Evolutionary conservation across 2,888 invertebrate genomes (phyloP).

Genomic region (Oxyscelio sp.): DNA sequence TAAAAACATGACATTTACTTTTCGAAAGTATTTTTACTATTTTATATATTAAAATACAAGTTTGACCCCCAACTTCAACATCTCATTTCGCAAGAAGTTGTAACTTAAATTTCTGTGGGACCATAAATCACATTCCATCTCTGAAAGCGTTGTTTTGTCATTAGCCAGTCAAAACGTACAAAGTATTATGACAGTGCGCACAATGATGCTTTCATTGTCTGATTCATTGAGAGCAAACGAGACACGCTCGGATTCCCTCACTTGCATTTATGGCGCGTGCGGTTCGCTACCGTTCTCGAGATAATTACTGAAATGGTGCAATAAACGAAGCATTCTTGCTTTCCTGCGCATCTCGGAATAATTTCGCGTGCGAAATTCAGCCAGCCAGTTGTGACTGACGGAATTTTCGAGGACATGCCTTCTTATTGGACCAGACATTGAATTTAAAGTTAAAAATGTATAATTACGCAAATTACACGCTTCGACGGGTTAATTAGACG

Average conservation of each 20-base stretch:
- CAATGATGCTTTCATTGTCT: constrained; percentile 72
- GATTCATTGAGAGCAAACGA: constrained; percentile 68
- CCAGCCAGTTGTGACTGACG: no score
- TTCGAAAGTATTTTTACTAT: no score
- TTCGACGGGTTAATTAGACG: background rate
- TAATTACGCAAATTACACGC: constrained; percentile 3
- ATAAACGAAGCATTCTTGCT: constrained; percentile 71
- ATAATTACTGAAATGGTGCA: constrained; percentile 86
- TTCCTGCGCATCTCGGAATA: no score
- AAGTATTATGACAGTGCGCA: constrained; percentile 58
- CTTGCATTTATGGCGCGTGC: constrained; percentile 82
- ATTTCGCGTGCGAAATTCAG: no score
- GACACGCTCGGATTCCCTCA: constrained; percentile 63
- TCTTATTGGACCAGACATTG: no score
- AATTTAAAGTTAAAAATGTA: constrained; percentile 8
- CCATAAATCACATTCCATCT: constrained; percentile 44
- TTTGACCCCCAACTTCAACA: no score
- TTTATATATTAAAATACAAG: no score
- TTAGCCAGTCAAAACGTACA: constrained; percentile 45
- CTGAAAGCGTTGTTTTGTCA: constrained; percentile 42
- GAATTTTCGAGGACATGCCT: no score
- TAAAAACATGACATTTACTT: no score
- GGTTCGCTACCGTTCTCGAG: constrained; percentile 80
- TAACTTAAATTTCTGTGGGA: no score
- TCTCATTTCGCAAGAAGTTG: no score